phyloP scores from a whole-genome alignment of 2,113 vertebrate species.

The Antechinus flavipes region DNA sequence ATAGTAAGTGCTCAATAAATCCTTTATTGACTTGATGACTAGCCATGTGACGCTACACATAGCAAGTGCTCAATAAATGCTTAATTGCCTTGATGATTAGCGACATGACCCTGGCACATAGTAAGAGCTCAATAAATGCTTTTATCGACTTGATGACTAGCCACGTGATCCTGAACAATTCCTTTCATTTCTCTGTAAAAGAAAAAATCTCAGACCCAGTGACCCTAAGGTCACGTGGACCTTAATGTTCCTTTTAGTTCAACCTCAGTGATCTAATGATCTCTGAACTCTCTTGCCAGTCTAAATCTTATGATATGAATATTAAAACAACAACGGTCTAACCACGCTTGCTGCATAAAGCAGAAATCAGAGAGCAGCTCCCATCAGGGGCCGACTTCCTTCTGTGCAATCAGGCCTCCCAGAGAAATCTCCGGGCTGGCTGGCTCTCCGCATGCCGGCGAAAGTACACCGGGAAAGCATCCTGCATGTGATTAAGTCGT shows the following conservation, averaged over 20 bases:
- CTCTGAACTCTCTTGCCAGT: not conserved
- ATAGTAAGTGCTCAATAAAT: too few species aligned
- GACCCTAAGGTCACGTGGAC: not conserved
- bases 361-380: conserved; percentile 9
- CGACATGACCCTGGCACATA: not conserved
- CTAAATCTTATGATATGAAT: not conserved
- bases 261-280: not conserved
- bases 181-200: not conserved
- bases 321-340: conserved; percentile 30
- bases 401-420: conserved; percentile 43
- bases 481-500: conserved; percentile 28
- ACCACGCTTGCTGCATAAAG: not conserved
- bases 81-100: not conserved
- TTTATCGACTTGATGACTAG: not conserved
- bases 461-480: conserved; percentile 43
- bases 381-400: not conserved
- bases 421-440: conserved; percentile 30
- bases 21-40: too few species aligned
- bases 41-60: not conserved
- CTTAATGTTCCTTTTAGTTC: not conserved
- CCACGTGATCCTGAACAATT: not conserved
- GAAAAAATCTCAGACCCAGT: not conserved
- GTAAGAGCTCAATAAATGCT: not conserved
- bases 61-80: not conserved
- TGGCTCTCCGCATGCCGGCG: not conserved